Evolutionary conservation across 1,140 invertebrate genomes (phyloP), one percentile per base, ranked within the genome.

Genomic region (Triops cancriformis): DNA sequence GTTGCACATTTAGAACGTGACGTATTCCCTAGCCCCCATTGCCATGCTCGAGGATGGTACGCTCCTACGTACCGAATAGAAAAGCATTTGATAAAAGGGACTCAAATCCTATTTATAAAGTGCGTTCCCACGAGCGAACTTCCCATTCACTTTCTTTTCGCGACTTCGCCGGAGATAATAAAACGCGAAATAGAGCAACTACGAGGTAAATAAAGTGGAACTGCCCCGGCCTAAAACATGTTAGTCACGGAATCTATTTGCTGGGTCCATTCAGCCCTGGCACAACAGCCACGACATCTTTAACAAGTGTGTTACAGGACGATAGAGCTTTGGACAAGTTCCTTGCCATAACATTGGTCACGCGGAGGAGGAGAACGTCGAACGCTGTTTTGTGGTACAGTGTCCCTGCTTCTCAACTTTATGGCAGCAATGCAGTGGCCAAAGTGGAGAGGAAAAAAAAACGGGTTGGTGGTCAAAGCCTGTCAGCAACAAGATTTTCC

Each of bases 281-380:
- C 51, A 64, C 10, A 64, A 64, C 51, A 64, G 51, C 51, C 14
- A 23, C 51, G 51, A 64, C 10, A 64, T 64, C 1, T 64, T 12
- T 64, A 64, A 64, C 51, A 64, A 64, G 51, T 64, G 51, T 64
- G 51, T 64, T 64, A 64, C 51, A 64, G 51, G 51, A 64, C 51
- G 51, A 64, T 64, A 64, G 51, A 64, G 23, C 18, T 23, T 64
- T 64, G 51, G 23, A 37, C 14, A 64, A 64, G 51, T 64, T 23
- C 51, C 51, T 64, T 64, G 51, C 51, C 51, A 3, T 64, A 64
- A 64, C 51, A 64, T 64, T 64, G 51, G 51, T 64, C 51, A 64
- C 51, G 51, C 51, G 51, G 45, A 64, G 45, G 51, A 23, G 45
- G 51, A 23, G 18, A 18, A 18, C 14, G 51, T 64, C 51, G 51